Base-by-base conservation (phyloP, 1,140 invertebrate genomes). In the Bilobella aurantiaca region DNA sequence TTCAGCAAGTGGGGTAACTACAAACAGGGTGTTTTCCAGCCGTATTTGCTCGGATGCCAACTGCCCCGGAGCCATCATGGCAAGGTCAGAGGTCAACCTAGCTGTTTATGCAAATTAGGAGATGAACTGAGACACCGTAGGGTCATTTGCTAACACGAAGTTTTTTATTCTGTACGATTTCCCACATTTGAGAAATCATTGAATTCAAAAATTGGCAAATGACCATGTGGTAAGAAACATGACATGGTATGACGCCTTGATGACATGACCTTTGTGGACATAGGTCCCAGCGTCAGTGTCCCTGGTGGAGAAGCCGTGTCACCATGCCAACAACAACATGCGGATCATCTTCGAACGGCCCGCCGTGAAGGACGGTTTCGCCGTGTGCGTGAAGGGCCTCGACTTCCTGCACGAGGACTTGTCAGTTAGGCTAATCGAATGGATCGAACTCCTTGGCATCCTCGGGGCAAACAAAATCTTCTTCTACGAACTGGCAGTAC, bases 1-100 rank as follows among this genome's bases (percentile, higher is more conserved):
- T 90, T 91, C 75, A 85, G 86, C 62, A 93, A 92, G 76, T 95
- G 91, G 91, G 91, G 91, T 25, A 95, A 95, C 76, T 93, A 93
- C 76, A 90, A 91, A 74, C 87, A 93, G 75, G 89, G 88, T 5
- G 88, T 93, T 57, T 89, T 93, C 72, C 91, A 95, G 76, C 92
- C 92, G 0, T 95, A 93, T 75, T 78, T 96, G 66, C 87, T 93
- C 56, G 89, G 91, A 1, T 96, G 92, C 77, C 87, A 90, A 74
- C 87, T 92, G 0, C 84, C 86, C 1, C 68, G 72, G 69, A 79
- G 81, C 1, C 86, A 88, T 71, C 86, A 85, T 72, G 79, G 83
- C 34, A 70, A 70, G 60, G 69, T 70, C 60, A 42, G n/a, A n/a
- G 37, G n/a, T 42, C n/a, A 42, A n/a, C n/a, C n/a, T n/a, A n/a